These are phyloP conservation scores for Bombus ignitus DNA, from an alignment of 1,140 invertebrate genomes.

Conservation along the genomic window DNA sequence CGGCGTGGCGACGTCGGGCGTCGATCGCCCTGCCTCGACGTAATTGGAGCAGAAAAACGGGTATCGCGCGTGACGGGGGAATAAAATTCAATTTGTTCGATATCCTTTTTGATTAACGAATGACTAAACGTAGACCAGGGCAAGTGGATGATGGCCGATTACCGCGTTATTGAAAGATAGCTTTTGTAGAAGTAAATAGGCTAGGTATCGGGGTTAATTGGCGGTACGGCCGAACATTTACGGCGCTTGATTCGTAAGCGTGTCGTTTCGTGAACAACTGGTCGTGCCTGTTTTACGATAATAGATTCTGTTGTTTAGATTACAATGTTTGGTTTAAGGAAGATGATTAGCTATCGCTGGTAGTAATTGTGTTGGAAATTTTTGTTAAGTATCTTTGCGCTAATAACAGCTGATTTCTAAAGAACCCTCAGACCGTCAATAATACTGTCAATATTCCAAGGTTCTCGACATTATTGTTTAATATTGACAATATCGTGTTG, in stretches of 20 bases:
- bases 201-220: constrained; percentile 31
- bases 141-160: constrained; percentile 50
- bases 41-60: constrained; percentile 13
- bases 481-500: no score
- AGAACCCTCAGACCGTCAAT: no score
- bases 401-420: not conserved
- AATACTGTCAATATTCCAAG: no score
- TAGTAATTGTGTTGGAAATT: not conserved
- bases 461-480: no score
- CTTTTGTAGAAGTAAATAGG: constrained; percentile 35
- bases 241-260: not conserved
- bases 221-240: not conserved
- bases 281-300: not conserved
- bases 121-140: not conserved
- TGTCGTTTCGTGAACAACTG: not conserved
- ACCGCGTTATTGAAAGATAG: constrained; percentile 41
- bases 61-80: not conserved
- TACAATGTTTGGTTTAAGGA: not conserved
- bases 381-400: not conserved
- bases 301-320: not conserved
- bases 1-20: not conserved
- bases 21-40: not conserved
- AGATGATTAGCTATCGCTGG: not conserved
- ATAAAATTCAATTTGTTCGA: constrained; percentile 30
- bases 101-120: constrained; percentile 19